These are phyloP conservation scores for Spialia ferax DNA, from an alignment of 2,888 invertebrate genomes.

Conservation along the genomic window DNA sequence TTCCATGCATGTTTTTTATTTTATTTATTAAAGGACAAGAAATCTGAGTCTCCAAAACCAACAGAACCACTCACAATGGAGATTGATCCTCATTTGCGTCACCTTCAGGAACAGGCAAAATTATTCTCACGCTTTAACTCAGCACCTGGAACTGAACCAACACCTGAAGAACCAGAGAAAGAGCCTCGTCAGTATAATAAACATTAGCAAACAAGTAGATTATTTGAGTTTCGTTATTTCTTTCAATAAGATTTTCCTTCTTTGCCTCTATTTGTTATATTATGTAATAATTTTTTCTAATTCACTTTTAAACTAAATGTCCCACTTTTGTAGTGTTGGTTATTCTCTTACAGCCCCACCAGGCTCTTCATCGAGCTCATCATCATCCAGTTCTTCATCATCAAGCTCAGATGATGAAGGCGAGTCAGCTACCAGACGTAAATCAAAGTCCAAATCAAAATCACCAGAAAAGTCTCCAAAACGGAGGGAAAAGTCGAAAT, in stretches of 20 bases:
- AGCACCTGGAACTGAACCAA: conserved; percentile 66
- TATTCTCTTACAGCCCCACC: conserved; percentile 67
- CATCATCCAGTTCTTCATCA: conserved; percentile 82
- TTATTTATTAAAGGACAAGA: conserved; percentile 59
- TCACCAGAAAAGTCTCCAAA: conserved; percentile 75
- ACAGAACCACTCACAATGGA: conserved; percentile 81
- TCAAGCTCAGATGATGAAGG: conserved; percentile 84
- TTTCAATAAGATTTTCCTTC: background rate
- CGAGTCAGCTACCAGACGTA: conserved; percentile 66
- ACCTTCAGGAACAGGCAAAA: conserved; percentile 85
- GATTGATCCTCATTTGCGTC: conserved; percentile 81
- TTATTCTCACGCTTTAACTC: conserved; percentile 80
- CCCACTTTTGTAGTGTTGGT: background rate
- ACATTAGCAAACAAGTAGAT: background rate
- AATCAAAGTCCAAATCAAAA: conserved; percentile 72
- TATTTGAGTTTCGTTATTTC: background rate
- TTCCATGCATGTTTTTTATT: no score
- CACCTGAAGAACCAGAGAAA: conserved; percentile 66
- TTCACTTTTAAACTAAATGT: no score
- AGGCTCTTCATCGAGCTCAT: conserved; percentile 82
- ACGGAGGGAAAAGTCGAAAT: conserved; percentile 65
- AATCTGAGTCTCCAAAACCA: conserved; percentile 70
- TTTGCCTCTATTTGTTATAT: background rate
- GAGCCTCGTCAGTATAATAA: conserved; percentile 69
- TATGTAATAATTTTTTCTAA: background rate